These are phyloP conservation scores for Caenorhabditis inopinata DNA, from an alignment of 1,140 invertebrate species.

Conservation along the genomic window DNA sequence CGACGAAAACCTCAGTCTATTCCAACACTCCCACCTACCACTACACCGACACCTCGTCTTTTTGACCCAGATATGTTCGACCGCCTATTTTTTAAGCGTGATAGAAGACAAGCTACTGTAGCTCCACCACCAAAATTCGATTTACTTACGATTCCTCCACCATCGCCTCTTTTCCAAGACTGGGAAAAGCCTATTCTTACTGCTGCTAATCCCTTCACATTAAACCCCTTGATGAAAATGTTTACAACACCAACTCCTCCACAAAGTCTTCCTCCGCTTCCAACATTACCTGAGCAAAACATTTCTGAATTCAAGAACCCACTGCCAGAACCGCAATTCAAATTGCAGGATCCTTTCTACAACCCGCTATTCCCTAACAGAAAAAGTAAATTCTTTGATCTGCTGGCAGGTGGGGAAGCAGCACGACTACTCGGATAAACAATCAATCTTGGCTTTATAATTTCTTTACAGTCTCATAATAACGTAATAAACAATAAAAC, in stretches of 20 bases:
- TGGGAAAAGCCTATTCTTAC: slow-evolving; percentile 35
- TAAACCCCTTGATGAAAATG: slow-evolving; percentile 48
- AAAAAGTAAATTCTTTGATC: slow-evolving; percentile 49
- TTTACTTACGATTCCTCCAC: slow-evolving; percentile 9
- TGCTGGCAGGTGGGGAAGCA: slow-evolving; percentile 42
- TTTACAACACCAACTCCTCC: slow-evolving; percentile 40
- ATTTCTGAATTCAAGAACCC: background rate
- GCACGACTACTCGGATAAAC: slow-evolving; percentile 32
- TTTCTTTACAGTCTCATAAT: background rate
- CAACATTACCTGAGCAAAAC: background rate
- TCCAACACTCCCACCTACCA: background rate
- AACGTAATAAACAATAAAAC: background rate
- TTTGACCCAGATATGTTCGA: slow-evolving; percentile 29
- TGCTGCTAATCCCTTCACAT: slow-evolving; percentile 44
- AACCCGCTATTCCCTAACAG: slow-evolving; percentile 47
- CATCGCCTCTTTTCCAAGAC: slow-evolving; percentile 1
- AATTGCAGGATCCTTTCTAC: slow-evolving; percentile 51
- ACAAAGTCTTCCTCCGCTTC: background rate
- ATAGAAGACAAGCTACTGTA: background rate
- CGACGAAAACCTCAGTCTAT: slow-evolving; percentile 2
- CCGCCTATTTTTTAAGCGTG: slow-evolving; percentile 13
- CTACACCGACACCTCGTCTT: background rate
- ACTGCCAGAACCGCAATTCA: slow-evolving; percentile 45
- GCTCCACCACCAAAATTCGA: background rate
- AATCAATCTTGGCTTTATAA: background rate